These are phyloP conservation scores for Hydropotes inermis DNA, from an alignment of 2,113 vertebrate species.

Conservation along the genomic window DNA sequence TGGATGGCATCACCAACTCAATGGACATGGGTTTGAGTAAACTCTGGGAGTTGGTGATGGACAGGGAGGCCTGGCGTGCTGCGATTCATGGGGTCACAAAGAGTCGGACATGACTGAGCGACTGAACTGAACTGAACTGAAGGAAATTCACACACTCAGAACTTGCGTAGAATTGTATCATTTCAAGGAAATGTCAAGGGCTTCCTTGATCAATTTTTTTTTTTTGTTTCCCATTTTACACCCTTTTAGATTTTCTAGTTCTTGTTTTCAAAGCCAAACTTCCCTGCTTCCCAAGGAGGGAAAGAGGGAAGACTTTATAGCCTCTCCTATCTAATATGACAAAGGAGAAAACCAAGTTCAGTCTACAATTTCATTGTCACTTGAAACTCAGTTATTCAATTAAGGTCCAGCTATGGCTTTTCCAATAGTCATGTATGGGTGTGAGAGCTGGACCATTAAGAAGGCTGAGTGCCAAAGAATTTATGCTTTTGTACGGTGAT, in stretches of 20 bases:
- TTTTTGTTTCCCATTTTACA: background rate
- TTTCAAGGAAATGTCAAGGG: background rate
- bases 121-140: too few relatives aligned
- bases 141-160: background rate
- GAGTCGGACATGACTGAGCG: too few relatives aligned
- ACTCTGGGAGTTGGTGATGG: too few relatives aligned
- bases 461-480: background rate
- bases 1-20: too few relatives aligned
- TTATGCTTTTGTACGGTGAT: background rate
- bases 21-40: too few relatives aligned
- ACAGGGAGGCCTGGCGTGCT: too few relatives aligned
- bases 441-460: background rate
- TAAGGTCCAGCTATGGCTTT: background rate
- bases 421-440: background rate
- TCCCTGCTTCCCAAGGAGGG: background rate
- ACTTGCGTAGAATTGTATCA: background rate
- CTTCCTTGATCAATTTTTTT: background rate
- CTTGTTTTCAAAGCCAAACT: background rate
- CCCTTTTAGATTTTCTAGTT: background rate
- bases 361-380: background rate
- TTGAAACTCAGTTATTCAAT: background rate
- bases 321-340: background rate
- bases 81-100: too few relatives aligned
- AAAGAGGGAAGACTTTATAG: background rate
- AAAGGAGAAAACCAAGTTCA: background rate